Evolutionary conservation across 2,113 vertebrate species (phyloP), one percentile per base, ranked within the genome.

Genomic region (Toxotes jaculatrix): DNA sequence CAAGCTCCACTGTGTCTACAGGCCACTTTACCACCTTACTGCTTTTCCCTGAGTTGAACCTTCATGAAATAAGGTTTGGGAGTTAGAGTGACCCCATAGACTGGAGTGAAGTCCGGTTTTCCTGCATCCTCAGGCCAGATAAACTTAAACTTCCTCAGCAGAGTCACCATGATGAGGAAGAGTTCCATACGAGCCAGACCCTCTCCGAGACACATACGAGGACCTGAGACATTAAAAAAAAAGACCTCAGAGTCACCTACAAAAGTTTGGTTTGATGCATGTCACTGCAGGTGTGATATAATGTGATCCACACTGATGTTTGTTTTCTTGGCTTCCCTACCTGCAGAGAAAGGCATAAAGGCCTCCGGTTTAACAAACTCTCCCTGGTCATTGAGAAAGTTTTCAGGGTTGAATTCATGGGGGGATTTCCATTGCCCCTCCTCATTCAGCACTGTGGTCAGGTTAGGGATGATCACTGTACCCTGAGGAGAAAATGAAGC

Each of bases 401-500:
- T 94, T 23, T 93, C 90, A 70, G 90, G 95, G 45, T 93, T 94
- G 78, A 95, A 95, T 19, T 93, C 84, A 64, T 86, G 79, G 19
- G 93, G 93, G 34, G 45, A 91, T 67, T 95, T 95, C 94, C 95
- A 95, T 34, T 93, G 90, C 31, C 86, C 87, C 23, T 95, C 91
- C 49, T 95, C 94, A 27, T n/a, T 61, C 60, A 92, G 78, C 34
- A 88, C 74, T 4, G 92, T 91, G 3, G 56, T 47, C 80, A 94
- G 21, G 76, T 93, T 92, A 16, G 92, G 88, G 13, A 94, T 91
- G 68, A 94, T 76, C 57, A 92, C 0, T 0, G 90, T 94, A 0
- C 82, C 94, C 94, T 95, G 47, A 56, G 17, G 5, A 56, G 5
- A 74, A 60, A 66, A 73, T n/a, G 0, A 40, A 43, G 4, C 14